These are phyloP conservation scores for Rhombomys opimus DNA, from an alignment of 2,113 vertebrate genomes.

Conservation along the genomic window DNA sequence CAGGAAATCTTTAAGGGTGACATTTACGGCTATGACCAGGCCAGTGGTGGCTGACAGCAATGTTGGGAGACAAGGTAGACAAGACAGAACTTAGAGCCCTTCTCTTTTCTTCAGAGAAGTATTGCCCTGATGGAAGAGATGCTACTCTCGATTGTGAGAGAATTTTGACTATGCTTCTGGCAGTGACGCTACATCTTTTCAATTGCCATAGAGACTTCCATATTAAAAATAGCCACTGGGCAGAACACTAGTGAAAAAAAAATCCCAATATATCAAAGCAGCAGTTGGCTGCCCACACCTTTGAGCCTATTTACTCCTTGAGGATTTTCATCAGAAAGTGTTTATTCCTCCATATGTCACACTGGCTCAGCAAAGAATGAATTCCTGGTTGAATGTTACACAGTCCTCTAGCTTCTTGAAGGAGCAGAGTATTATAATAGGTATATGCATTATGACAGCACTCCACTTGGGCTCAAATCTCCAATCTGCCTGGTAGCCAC, in stretches of 20 bases:
- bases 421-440: background rate
- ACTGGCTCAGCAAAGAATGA: constrained; percentile 49
- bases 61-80: background rate
- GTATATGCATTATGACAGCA: background rate
- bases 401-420: constrained; percentile 5
- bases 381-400: constrained; percentile 14
- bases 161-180: constrained; percentile 10
- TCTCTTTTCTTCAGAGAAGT: background rate
- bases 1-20: background rate
- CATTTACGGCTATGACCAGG: background rate
- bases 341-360: constrained; percentile 58
- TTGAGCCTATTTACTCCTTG: constrained; percentile 61
- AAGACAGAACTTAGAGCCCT: background rate
- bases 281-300: constrained; percentile 63
- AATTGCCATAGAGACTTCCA: constrained; percentile 68
- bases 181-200: background rate
- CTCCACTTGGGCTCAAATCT: background rate
- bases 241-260: constrained; percentile 43
- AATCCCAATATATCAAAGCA: constrained; percentile 61
- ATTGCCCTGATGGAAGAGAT: background rate
- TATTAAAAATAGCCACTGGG: constrained; percentile 70
- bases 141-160: background rate
- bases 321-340: constrained; percentile 55
- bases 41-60: background rate
- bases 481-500: background rate